phyloP scores from a whole-genome alignment of 2,113 vertebrate species.

The Rafetus swinhoei region DNA sequence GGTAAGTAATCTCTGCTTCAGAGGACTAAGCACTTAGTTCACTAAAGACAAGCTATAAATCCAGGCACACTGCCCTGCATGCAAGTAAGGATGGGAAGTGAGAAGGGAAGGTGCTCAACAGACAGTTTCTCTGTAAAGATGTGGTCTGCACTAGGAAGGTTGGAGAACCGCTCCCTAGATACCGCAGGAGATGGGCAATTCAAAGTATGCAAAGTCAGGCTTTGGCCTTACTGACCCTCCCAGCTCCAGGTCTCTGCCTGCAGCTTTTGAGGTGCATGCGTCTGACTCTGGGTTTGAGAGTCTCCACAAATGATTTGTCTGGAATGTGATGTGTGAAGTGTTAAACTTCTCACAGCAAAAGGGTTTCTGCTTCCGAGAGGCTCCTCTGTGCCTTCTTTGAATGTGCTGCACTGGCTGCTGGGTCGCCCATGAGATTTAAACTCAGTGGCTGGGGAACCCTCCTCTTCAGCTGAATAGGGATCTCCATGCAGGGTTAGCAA shows the following conservation, averaged over 20 bases:
- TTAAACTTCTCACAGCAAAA: not conserved
- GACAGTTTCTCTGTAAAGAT: not conserved
- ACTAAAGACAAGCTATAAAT: not conserved
- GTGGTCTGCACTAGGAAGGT: not conserved
- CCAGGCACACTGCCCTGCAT: not conserved
- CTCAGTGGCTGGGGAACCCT: not conserved
- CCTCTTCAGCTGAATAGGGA: not conserved
- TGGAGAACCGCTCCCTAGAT: not conserved
- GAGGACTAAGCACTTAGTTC: not conserved
- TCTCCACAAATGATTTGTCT: not conserved
- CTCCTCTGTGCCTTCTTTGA: not conserved
- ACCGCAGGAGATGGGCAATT: not conserved
- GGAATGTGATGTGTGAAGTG: not conserved
- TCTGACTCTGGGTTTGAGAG: not conserved
- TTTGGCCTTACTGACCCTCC: not conserved
- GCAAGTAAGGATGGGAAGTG: not conserved
- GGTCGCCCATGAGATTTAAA: not conserved
- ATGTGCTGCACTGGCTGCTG: not conserved
- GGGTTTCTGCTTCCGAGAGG: not conserved
- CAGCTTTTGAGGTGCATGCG: not conserved
- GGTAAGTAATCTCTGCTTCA: not conserved
- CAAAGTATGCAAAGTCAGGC: not conserved
- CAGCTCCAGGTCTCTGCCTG: not conserved
- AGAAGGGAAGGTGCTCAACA: not conserved
- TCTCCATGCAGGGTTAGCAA: not conserved